Conservation (phyloP, 2,888 invertebrate genomes). For the Odontocerum albicorne region DNA sequence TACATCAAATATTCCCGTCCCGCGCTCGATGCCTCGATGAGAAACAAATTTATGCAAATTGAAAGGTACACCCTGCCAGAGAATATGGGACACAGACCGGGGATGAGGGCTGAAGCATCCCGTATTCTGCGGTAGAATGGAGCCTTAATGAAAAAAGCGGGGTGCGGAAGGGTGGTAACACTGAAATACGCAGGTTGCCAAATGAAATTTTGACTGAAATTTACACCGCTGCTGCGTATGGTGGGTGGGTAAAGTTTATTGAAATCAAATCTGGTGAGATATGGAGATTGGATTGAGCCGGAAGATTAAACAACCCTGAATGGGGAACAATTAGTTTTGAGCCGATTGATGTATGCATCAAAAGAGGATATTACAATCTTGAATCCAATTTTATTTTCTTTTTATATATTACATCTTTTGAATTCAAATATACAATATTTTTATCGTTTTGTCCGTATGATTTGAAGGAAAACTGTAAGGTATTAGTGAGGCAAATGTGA, state of each 20-base stretch:
- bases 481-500: too few relatives aligned
- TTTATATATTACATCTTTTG: too few relatives aligned
- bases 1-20: background rate
- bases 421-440: too few relatives aligned
- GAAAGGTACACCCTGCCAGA: conserved; percentile 33
- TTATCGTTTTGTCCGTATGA: too few relatives aligned
- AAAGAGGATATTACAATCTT: too few relatives aligned
- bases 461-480: too few relatives aligned
- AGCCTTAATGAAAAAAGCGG: conserved; percentile 25
- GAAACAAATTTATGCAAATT: conserved; percentile 36
- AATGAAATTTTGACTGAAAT: too few relatives aligned
- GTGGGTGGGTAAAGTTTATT: too few relatives aligned
- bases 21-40: conserved; percentile 21
- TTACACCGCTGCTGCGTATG: too few relatives aligned
- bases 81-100: conserved; percentile 1
- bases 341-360: too few relatives aligned
- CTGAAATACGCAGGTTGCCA: conserved; percentile 5
- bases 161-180: background rate
- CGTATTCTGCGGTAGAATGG: background rate
- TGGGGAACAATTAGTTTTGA: too few relatives aligned
- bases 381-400: too few relatives aligned
- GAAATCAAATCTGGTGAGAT: background rate
- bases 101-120: background rate
- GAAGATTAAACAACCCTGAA: background rate
- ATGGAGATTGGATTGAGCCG: background rate